Conservation (phyloP, 2,113 vertebrate genomes). For the Grammomys surdaster region DNA sequence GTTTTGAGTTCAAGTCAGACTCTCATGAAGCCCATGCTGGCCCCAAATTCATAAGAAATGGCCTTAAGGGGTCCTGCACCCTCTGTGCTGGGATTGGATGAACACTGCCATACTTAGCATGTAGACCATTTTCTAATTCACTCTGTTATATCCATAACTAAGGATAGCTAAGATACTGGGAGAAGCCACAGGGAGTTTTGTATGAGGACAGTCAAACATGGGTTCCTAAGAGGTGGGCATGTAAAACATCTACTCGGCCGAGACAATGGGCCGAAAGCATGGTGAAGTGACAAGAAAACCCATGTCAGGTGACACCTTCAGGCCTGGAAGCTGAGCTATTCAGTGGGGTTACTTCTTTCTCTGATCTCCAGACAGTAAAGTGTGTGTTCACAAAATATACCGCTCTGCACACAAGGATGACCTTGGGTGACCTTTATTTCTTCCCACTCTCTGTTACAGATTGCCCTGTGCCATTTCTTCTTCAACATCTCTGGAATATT, state of each 20-base stretch:
- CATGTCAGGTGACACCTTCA: too few species aligned
- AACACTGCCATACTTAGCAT: neutral
- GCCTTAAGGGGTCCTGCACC: too few species aligned
- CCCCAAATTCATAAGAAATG: neutral
- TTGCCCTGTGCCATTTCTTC: constrained; percentile 98
- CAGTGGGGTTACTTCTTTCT: neutral
- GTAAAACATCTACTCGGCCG: neutral
- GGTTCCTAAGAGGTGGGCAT: neutral
- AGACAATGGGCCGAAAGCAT: neutral
- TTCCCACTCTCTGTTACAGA: constrained; percentile 87
- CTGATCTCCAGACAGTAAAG: neutral
- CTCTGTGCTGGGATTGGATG: neutral
- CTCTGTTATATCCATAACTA: neutral
- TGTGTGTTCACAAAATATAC: too few species aligned
- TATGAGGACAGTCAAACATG: neutral
- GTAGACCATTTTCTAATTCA: neutral
- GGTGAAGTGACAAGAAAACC: neutral
- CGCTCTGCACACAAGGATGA: neutral
- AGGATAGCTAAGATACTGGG: neutral
- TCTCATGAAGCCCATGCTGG: neutral
- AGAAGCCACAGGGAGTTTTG: neutral
- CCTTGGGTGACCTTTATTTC: too few species aligned
- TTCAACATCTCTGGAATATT: constrained; percentile 97
- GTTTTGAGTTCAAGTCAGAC: too few species aligned
- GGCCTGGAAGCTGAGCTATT: neutral